Base-by-base conservation (phyloP, 2,888 invertebrate genomes). In the Eucera pruinosa region DNA sequence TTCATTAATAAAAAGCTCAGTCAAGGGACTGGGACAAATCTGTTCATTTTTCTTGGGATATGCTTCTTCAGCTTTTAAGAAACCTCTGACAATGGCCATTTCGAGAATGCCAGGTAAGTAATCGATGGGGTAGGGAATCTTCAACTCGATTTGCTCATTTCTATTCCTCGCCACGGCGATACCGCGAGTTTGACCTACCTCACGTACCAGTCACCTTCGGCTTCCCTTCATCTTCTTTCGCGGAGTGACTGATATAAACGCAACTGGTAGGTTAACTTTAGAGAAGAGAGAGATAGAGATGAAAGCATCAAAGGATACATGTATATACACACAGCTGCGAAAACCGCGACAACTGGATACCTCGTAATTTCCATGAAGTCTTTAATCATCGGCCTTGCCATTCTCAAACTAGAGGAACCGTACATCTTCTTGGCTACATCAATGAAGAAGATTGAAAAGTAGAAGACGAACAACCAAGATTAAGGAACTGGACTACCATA, bases 221-320 rank as follows among this genome's bases (percentile, higher is more conserved):
- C 66, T 52, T 48, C 45, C 52, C 73, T 68, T 72, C 67, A 9
- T 78, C 72, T 50, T 64, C 66, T 50, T 52, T 4, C 13, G 6
- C 55, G 33, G 62, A 23, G 50, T 27, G 78, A 69, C 78, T 78
- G 78, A 78, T 78, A 78, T 73, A 79, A 79, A 79, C 65, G 73
- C 79, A 79, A 79, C 78, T 61, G 80, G 78, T 74, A 74, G 74
- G 78, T 78, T 74, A 73, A 78, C 78, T 74, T 78, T 45, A 45
- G 73, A 57, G 61, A 18, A 15, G 3, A 18, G 0, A 1, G 39
- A 23, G 18, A 36, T 23, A 36, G 48, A n/a, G 50, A 3, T n/a
- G 23, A 25, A 11, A 43, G 58, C 62, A 69, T 80, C 73, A 78
- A 80, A 80, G 69, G 61, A 11, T 3, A 47, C 48, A 9, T 20